A percentile compares a stretch with the other conserved stretches of the same genome.
Evolutionary conservation across 2,888 invertebrate genomes (phyloP).

Genomic region (Coleophora flavipennella): DNA sequence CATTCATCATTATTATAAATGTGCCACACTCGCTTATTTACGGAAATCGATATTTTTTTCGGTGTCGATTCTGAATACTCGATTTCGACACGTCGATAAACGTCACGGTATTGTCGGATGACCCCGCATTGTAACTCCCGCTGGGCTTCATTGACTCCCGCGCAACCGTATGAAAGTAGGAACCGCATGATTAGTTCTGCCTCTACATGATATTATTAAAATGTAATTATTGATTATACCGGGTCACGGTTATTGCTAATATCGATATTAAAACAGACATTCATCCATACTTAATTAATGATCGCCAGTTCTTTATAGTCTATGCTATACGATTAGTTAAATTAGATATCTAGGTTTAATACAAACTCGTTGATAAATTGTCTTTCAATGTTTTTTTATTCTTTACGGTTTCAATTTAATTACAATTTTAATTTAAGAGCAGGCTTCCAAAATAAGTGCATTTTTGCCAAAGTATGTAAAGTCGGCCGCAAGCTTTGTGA

Average conservation of each 20-base stretch:
- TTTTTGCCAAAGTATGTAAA: no score
- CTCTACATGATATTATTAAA: slow-evolving; percentile 48
- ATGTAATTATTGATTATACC: slow-evolving; percentile 67
- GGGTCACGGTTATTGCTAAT: slow-evolving; percentile 54
- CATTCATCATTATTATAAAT: slow-evolving; percentile 73
- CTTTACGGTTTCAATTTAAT: neutral
- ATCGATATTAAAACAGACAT: slow-evolving; percentile 42
- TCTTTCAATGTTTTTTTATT: slow-evolving; percentile 15
- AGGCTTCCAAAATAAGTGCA: no score
- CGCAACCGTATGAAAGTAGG: slow-evolving; percentile 32
- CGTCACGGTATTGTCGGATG: slow-evolving; percentile 63
- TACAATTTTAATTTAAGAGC: no score
- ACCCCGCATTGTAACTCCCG: slow-evolving; percentile 57
- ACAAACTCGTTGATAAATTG: slow-evolving; percentile 35
- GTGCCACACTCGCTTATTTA: slow-evolving; percentile 72
- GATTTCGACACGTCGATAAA: slow-evolving; percentile 64
- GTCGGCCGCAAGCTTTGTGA: no score
- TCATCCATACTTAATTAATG: slow-evolving; percentile 42
- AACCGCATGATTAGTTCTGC: slow-evolving; percentile 57
- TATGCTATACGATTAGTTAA: slow-evolving; percentile 36
- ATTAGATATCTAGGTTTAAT: slow-evolving; percentile 20
- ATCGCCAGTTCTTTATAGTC: slow-evolving; percentile 30
- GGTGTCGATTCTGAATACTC: slow-evolving; percentile 61
- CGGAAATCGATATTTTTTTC: slow-evolving; percentile 74
- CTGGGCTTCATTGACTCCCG: slow-evolving; percentile 43